Conservation (phyloP, 2,113 vertebrate species). For the Terrapene triunguis region DNA sequence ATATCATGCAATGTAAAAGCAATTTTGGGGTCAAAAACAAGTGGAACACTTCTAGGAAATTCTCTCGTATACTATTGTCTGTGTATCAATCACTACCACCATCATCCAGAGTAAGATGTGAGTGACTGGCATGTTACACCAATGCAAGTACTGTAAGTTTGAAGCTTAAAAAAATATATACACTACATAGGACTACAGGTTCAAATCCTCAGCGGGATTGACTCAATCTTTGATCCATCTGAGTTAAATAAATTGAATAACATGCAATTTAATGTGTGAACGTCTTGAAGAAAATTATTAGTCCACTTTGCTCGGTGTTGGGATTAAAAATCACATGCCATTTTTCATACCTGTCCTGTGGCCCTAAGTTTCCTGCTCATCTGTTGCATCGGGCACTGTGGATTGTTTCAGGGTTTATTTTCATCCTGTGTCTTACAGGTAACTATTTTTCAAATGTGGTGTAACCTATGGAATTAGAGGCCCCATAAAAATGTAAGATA, state of each 20-base stretch:
- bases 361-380: neutral
- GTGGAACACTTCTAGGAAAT: neutral
- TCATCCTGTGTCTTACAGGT: neutral
- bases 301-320: neutral
- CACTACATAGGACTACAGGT: neutral
- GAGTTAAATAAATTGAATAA: fast-evolving
- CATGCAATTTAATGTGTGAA: fast-evolving
- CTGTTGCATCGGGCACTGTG: fast-evolving
- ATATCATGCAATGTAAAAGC: neutral
- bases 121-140: neutral
- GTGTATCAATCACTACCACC: neutral
- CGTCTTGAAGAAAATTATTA: neutral
- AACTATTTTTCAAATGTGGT: neutral
- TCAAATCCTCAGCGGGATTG: neutral
- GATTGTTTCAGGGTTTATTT: neutral
- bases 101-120: neutral
- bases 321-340: neutral
- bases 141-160: neutral
- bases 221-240: neutral
- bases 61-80: neutral
- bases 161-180: neutral
- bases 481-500: neutral
- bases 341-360: neutral
- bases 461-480: neutral
- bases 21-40: neutral